Evolutionary conservation across 2,113 vertebrate genomes (phyloP).

Genomic region (Nymphicus hollandicus): DNA sequence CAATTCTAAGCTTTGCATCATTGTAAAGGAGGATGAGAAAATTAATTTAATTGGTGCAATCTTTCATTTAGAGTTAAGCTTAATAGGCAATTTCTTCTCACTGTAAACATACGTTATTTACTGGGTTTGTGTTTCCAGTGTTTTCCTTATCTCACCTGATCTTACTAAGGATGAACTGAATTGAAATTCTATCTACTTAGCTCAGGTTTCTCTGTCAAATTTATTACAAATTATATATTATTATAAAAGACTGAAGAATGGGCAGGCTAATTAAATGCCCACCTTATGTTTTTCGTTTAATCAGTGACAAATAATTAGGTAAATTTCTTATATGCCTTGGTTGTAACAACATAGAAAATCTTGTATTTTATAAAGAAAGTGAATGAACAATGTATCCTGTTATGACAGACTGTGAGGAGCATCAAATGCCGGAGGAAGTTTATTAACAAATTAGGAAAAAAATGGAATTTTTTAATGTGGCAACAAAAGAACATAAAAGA

Average conservation of each 20-base stretch:
- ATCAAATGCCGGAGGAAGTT: background rate
- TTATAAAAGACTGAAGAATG: background rate
- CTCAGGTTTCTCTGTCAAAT: background rate
- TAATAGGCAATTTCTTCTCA: background rate
- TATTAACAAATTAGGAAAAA: background rate
- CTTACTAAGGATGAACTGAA: background rate
- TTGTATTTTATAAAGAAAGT: background rate
- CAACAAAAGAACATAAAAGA: background rate
- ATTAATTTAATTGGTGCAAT: conserved; percentile 16
- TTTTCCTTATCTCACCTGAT: background rate
- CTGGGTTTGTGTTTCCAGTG: background rate
- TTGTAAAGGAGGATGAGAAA: background rate
- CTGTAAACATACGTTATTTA: background rate
- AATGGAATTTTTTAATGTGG: background rate
- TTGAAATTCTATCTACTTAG: background rate
- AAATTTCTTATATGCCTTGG: background rate
- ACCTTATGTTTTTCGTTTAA: background rate
- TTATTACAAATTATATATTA: background rate
- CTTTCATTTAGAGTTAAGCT: background rate
- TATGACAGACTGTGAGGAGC: background rate
- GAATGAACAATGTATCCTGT: background rate
- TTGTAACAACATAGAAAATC: background rate
- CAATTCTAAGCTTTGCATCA: background rate
- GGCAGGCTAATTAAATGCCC: background rate
- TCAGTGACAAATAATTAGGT: background rate